phyloP scores from a whole-genome alignment of 2,888 invertebrate genomes.

The Pseudococcus longispinus region DNA sequence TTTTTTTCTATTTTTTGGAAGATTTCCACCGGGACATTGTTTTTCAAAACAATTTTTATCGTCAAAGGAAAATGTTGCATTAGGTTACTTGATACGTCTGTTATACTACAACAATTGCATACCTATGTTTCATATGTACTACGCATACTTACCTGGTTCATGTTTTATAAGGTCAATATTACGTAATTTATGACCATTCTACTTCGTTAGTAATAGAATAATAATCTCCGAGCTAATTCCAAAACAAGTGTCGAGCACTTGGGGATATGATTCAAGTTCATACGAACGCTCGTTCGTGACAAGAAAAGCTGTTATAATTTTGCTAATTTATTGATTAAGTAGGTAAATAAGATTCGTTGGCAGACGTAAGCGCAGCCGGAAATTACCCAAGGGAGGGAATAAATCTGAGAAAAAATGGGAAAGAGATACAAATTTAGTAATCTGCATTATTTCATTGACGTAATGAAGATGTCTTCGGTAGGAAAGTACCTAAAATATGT shows the following conservation, averaged over 20 bases:
- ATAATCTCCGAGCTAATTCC: neutral
- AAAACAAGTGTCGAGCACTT: slow-evolving; percentile 2
- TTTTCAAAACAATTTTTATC: slow-evolving; percentile 54
- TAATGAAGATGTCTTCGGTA: no score
- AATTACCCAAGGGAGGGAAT: no score
- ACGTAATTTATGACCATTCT: neutral
- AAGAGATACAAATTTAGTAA: no score
- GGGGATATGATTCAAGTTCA: slow-evolving; percentile 17
- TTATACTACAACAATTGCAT: neutral
- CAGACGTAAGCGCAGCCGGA: neutral
- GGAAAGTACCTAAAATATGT: no score
- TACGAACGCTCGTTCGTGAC: neutral
- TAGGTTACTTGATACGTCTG: neutral
- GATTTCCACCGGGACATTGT: slow-evolving; percentile 34
- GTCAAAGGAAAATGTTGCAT: neutral
- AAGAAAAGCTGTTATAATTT: neutral
- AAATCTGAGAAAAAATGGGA: neutral
- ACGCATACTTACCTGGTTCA: neutral
- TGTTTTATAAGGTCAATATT: neutral
- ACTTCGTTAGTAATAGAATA: neutral
- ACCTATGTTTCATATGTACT: neutral
- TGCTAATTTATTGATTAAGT: neutral
- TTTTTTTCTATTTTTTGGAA: neutral
- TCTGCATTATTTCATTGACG: no score
- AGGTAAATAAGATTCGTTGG: neutral